Conservation (phyloP, 2,113 vertebrate species). For the Morone saxatilis region DNA sequence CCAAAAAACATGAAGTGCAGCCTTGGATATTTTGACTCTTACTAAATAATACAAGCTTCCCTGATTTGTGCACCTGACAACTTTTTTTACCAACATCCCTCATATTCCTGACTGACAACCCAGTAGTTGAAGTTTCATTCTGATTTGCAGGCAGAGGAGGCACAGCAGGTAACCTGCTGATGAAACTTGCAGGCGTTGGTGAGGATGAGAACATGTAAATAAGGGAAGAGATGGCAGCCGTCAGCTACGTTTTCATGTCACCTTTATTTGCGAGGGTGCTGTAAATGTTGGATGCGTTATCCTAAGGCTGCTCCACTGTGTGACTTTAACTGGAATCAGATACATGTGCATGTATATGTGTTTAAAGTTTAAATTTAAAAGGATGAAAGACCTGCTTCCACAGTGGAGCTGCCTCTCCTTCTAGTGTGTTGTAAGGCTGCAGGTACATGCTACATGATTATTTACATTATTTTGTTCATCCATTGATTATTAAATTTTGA, state of each 20-base stretch:
- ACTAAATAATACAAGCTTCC: slow-evolving; percentile 30
- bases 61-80: slow-evolving; percentile 23
- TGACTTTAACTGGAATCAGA: slow-evolving; percentile 15
- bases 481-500: background rate
- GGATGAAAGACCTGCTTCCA: background rate
- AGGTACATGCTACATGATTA: background rate
- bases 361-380: background rate
- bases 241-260: slow-evolving; percentile 42
- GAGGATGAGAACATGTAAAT: slow-evolving; percentile 27
- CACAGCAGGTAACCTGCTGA: slow-evolving; percentile 25
- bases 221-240: background rate
- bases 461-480: background rate
- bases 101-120: slow-evolving; percentile 35
- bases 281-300: slow-evolving; percentile 31
- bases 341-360: slow-evolving; percentile 8
- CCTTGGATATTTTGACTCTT: slow-evolving; percentile 1
- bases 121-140: slow-evolving; percentile 33
- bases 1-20: slow-evolving; percentile 19
- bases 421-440: background rate
- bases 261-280: slow-evolving; percentile 24
- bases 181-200: slow-evolving; percentile 30
- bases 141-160: slow-evolving; percentile 28
- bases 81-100: slow-evolving; percentile 25
- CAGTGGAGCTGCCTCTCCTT: background rate
- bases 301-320: slow-evolving; percentile 15